Base-by-base conservation (phyloP, 2,888 invertebrate genomes). In the Idaea aversata region DNA sequence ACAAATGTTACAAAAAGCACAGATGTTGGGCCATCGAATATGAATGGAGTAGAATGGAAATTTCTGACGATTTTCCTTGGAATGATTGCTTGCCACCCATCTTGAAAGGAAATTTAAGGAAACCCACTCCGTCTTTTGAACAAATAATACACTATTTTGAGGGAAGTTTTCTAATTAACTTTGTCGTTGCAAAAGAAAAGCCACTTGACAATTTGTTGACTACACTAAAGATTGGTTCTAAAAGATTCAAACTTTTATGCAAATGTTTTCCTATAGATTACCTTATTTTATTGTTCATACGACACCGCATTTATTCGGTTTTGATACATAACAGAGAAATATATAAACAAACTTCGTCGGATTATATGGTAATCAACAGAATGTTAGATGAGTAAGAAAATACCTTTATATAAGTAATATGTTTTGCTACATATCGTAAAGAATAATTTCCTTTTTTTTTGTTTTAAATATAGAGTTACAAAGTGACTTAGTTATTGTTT, bases 221-320 rank as follows among this genome's bases (percentile, higher is more conserved):
- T 47, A 13, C 47, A 13, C 13, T 47, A 13, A 47, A 47, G 47
- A 10, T 13, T 13, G 47, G 7, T 47, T 47, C 47, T 47, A 47
- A 47, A 47, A 47, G 10, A 47, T 47, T 6, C 13, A 10, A 47
- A 47, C 7, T 47, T 47, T 5, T 47, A 47, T 47, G 47, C 47
- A 47, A 47, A 62, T 62, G 62, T 15, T 62, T 62, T 15, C 62
- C 62, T 0, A 47, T 34, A n/a, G 15, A 62, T n/a, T 62, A 62
- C 57, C 57, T 62, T 6, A 34, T 62, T 7, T 6, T 57, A 36
- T n/a, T 62, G 34, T 62, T 62, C 35, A 34, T 62, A 57, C 57
- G 62, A 13, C 57, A 34, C 34, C 57, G 35, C 57, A 62, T 62
- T 34, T 57, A 63, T 60, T 63, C 59, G 15, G 34, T 60, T 63